Conservation (phyloP, 2,113 vertebrate genomes). For the Carassius gibelio region DNA sequence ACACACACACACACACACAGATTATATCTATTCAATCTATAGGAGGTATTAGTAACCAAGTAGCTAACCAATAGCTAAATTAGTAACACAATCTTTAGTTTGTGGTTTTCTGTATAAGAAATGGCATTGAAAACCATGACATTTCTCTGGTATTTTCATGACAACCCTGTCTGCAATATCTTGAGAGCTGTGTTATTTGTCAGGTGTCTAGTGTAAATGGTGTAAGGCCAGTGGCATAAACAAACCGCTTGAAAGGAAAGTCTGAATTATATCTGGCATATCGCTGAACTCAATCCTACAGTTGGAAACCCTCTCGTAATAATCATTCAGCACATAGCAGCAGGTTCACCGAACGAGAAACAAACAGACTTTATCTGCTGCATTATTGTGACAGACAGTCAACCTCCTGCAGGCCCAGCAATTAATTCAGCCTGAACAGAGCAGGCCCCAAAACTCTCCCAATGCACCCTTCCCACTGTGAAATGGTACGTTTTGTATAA, state of each 20-base stretch:
- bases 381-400: constrained; percentile 21
- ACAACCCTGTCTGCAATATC: neutral
- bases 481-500: neutral
- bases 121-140: neutral
- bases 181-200: neutral
- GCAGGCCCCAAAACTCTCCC: constrained; percentile 17
- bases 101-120: neutral
- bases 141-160: neutral
- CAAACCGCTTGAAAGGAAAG: neutral
- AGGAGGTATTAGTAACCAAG: no score
- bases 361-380: neutral
- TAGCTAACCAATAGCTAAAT: no score
- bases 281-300: constrained; percentile 38
- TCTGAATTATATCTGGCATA: neutral
- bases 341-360: constrained; percentile 2
- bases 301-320: constrained; percentile 43
- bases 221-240: neutral
- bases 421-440: neutral
- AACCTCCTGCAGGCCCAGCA: neutral
- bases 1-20: no score
- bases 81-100: no score
- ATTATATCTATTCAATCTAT: no score
- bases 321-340: neutral
- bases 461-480: constrained; percentile 53
- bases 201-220: neutral